Evolutionary conservation across 2,888 invertebrate genomes (phyloP).

Genomic region (Barypeithes pellucidus): DNA sequence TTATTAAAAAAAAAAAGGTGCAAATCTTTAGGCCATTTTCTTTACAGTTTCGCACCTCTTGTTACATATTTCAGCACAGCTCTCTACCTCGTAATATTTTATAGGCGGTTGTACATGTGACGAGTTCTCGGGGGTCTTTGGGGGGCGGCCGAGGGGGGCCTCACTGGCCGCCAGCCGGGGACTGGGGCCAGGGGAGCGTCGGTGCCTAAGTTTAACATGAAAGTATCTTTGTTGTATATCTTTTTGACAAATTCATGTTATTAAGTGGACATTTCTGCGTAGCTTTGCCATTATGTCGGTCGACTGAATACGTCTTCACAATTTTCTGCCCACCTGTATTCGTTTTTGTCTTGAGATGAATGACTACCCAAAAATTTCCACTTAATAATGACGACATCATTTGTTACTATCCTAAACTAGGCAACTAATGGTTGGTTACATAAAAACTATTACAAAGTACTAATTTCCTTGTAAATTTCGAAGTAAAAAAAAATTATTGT

Average conservation of each 20-base stretch:
- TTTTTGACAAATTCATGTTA: too few relatives aligned
- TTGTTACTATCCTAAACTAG: background rate
- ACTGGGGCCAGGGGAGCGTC: conserved; percentile 66
- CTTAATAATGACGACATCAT: background rate
- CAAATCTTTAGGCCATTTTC: background rate
- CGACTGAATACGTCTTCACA: too few relatives aligned
- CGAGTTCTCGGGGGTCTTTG: conserved; percentile 76
- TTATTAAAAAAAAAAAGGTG: background rate
- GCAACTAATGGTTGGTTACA: background rate
- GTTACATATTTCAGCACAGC: conserved; percentile 50
- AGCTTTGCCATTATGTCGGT: too few relatives aligned
- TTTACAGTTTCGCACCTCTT: conserved; percentile 10
- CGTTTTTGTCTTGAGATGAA: too few relatives aligned
- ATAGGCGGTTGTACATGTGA: conserved; percentile 68
- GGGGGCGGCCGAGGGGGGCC: conserved; percentile 73
- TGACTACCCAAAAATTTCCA: too few relatives aligned
- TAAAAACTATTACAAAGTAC: background rate
- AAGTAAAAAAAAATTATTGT: too few relatives aligned
- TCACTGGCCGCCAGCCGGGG: conserved; percentile 75
- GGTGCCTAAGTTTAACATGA: conserved; percentile 60
- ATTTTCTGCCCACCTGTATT: too few relatives aligned
- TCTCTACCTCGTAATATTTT: conserved; percentile 62
- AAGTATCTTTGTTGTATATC: conserved; percentile 9
- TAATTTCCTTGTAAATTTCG: too few relatives aligned
- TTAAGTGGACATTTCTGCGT: too few relatives aligned